phyloP scores from a whole-genome alignment of 2,113 vertebrate genomes.

The Chaetura pelagica region DNA sequence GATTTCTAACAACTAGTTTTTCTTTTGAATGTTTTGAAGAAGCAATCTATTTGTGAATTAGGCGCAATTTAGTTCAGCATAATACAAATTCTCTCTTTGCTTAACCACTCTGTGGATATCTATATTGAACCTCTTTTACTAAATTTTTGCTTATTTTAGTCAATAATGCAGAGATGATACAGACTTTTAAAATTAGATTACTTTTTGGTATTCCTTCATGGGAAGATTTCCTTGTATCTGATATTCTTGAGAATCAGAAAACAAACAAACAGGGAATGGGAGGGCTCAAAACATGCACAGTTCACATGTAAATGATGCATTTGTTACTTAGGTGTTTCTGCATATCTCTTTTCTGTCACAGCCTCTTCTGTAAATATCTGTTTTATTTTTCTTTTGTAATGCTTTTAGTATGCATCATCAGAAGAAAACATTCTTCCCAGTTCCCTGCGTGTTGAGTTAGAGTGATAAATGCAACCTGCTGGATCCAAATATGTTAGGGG shows the following conservation, averaged over 20 bases:
- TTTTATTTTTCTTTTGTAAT: neutral
- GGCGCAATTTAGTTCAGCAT: neutral
- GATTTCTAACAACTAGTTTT: neutral
- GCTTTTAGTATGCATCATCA: neutral
- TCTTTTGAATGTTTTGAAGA: neutral
- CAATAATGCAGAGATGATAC: neutral
- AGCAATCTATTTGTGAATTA: neutral
- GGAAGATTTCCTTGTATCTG: neutral
- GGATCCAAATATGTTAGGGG: neutral
- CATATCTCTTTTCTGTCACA: neutral
- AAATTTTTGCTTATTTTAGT: neutral
- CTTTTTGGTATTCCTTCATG: slow-evolving; percentile 35
- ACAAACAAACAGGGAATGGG: neutral
- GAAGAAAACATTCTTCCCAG: neutral
- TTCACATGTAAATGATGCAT: neutral
- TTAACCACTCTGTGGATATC: neutral
- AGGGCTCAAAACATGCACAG: neutral
- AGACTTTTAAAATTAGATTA: neutral
- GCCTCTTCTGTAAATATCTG: neutral
- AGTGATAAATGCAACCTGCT: neutral
- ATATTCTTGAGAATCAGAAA: slow-evolving; percentile 49
- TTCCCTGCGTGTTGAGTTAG: neutral
- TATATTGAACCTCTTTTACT: neutral
- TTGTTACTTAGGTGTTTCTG: neutral
- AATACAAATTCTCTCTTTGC: neutral